Evolutionary conservation across 2,113 vertebrate species (phyloP).

Genomic region (Dromiciops gliroides): DNA sequence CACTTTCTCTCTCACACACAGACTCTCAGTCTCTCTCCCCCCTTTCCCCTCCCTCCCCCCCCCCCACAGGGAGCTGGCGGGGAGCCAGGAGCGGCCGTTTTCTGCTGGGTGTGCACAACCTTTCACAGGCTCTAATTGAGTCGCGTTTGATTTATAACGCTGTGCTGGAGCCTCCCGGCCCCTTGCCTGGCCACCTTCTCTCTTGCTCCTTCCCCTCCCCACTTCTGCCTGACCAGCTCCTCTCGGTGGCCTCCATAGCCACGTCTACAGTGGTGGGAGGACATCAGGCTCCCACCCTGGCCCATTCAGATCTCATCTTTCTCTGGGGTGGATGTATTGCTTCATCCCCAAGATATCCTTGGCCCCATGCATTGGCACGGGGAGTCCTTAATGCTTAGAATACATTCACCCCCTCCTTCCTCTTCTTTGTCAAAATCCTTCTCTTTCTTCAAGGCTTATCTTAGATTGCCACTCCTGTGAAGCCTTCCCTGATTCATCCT

Average conservation of each 20-base stretch:
- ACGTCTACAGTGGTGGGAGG: neutral
- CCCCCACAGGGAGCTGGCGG: constrained; percentile 48
- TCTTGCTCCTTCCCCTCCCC: neutral
- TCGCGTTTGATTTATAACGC: constrained; percentile 72
- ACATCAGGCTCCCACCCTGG: neutral
- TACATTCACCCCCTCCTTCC: neutral
- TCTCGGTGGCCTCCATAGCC: neutral
- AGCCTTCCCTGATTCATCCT: neutral
- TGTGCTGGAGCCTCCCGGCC: constrained; percentile 63
- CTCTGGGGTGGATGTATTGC: neutral
- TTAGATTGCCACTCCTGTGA: neutral
- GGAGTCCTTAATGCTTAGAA: neutral
- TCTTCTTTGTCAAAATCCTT: neutral
- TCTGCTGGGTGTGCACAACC: constrained; percentile 76
- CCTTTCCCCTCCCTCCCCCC: neutral
- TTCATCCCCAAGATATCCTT: neutral
- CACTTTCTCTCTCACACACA: neutral
- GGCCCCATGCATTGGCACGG: neutral
- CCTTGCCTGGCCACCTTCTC: constrained; percentile 46
- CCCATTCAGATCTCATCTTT: neutral
- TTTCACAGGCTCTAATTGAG: constrained; percentile 71
- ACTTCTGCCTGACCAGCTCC: constrained; percentile 47
- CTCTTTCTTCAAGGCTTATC: neutral
- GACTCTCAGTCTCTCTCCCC: constrained; percentile 40
- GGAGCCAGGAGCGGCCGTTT: constrained; percentile 67